Evolutionary conservation across 1,140 invertebrate species (phyloP).

Genomic region (Cherax quadricarinatus): DNA sequence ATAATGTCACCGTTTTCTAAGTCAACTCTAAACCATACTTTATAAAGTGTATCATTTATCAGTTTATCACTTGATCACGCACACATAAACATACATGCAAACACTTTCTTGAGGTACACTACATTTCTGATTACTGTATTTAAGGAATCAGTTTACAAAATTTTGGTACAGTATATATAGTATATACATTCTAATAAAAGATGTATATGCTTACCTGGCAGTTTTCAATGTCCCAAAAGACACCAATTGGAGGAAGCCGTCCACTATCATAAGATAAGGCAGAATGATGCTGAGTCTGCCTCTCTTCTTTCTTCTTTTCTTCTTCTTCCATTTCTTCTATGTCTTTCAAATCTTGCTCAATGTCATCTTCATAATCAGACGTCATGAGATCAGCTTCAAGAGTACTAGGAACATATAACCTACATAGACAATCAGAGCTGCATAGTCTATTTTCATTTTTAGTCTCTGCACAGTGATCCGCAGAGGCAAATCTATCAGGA

Average conservation of each 20-base stretch:
- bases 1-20: too few species aligned
- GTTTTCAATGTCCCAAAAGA: constrained; percentile 97
- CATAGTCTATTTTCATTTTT: neutral
- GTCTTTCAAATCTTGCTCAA: constrained; percentile 45
- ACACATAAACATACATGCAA: too few species aligned
- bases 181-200: neutral
- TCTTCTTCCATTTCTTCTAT: constrained; percentile 44
- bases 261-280: constrained; percentile 2
- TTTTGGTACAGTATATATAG: too few species aligned
- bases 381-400: constrained; percentile 6
- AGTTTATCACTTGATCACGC: too few species aligned
- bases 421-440: neutral
- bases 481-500: constrained; percentile 18
- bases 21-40: too few species aligned
- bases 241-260: constrained; percentile 83
- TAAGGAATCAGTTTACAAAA: too few species aligned
- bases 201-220: constrained; percentile 80
- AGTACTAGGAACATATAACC: constrained; percentile 7
- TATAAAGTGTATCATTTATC: too few species aligned
- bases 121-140: too few species aligned
- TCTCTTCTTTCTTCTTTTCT: constrained; percentile 29
- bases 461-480: neutral
- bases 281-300: constrained; percentile 25
- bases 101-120: too few species aligned
- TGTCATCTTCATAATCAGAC: constrained; percentile 38